Conservation (phyloP, 2,797 vertebrate genomes). For the Psittacula derbiana region DNA sequence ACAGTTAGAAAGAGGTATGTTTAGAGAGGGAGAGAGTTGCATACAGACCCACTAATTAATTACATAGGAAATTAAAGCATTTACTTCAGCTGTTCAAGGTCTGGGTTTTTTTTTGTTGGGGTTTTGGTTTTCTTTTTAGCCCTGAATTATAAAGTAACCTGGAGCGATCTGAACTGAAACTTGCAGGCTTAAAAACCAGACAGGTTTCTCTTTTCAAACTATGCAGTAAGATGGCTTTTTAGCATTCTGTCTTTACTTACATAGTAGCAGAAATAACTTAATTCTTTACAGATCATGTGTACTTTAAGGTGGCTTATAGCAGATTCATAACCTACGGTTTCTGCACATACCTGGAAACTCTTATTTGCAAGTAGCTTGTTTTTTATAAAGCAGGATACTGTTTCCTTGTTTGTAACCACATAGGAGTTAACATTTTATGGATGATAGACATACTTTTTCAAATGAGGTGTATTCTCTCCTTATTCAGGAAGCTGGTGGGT, state of each 20-base stretch:
- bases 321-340: background rate
- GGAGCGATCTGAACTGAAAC: background rate
- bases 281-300: background rate
- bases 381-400: background rate
- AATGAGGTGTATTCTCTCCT: slow-evolving; percentile 64
- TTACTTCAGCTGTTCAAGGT: background rate
- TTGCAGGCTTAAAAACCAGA: background rate
- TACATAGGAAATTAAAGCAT: background rate
- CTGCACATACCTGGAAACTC: slow-evolving; percentile 36
- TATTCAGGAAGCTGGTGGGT: slow-evolving; percentile 69
- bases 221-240: background rate
- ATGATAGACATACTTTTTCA: slow-evolving; percentile 60
- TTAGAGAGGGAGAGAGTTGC: background rate
- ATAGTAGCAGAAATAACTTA: background rate
- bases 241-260: background rate
- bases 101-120: background rate
- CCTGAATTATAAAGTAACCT: background rate
- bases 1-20: background rate
- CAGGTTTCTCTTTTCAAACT: background rate
- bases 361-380: slow-evolving; percentile 9
- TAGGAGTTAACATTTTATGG: slow-evolving; percentile 53
- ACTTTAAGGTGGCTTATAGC: background rate
- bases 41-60: background rate
- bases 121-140: background rate
- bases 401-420: slow-evolving; percentile 73